A percentile compares a stretch with the other conserved stretches of the same genome.
Evolutionary conservation across 2,113 vertebrate species (phyloP).

Genomic region (Chloebia gouldiae): DNA sequence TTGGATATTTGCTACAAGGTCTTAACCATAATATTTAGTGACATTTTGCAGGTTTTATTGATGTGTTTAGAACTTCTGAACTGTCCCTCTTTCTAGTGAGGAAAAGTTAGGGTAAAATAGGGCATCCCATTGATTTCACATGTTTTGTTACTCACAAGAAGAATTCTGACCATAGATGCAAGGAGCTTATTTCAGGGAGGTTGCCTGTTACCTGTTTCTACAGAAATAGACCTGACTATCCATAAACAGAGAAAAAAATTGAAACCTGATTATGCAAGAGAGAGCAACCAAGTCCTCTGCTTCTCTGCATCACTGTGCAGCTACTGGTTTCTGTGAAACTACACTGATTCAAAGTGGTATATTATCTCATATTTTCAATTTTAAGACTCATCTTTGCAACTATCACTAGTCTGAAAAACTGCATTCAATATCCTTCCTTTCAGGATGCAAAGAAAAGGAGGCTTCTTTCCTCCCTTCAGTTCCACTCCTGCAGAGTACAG

Average conservation of each 20-base stretch:
- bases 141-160: background rate
- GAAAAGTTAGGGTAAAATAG: background rate
- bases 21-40: background rate
- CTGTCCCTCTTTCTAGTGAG: background rate
- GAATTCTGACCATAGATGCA: background rate
- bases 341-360: background rate
- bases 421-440: slow-evolving; percentile 68
- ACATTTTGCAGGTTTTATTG: background rate
- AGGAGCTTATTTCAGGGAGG: background rate
- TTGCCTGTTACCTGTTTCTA: background rate
- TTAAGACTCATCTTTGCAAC: slow-evolving; percentile 35
- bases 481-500: slow-evolving; percentile 64
- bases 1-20: background rate
- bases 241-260: background rate
- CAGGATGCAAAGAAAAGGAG: slow-evolving; percentile 64
- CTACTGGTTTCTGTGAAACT: background rate
- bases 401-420: slow-evolving; percentile 46
- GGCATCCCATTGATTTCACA: background rate
- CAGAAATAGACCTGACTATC: background rate
- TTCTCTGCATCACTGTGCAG: background rate
- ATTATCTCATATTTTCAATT: background rate
- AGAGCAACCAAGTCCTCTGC: background rate
- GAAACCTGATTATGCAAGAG: background rate
- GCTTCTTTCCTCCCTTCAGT: slow-evolving; percentile 62
- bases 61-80: background rate